phyloP scores from a whole-genome alignment of 2,113 vertebrate species.

The Pithys albifrons region DNA sequence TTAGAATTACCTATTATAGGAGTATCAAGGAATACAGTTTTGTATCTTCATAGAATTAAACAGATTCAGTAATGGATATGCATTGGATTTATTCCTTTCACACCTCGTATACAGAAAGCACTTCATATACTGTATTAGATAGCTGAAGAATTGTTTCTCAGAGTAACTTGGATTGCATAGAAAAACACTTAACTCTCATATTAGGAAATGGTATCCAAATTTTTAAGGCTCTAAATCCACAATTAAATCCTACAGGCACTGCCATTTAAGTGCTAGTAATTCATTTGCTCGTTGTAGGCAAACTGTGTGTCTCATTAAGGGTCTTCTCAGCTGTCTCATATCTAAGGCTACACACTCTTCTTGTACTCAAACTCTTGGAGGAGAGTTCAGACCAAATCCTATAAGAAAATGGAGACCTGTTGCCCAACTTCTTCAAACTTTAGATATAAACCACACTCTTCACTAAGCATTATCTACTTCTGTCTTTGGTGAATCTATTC shows the following conservation, averaged over 20 bases:
- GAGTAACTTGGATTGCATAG: neutral
- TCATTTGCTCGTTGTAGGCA: neutral
- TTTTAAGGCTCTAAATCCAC: neutral
- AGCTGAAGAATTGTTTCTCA: neutral
- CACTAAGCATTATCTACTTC: neutral
- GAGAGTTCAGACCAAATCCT: neutral
- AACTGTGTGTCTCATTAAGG: neutral
- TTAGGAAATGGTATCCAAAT: neutral
- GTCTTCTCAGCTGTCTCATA: neutral
- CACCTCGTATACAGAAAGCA: neutral
- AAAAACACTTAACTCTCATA: neutral
- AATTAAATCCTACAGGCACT: neutral
- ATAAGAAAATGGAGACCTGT: neutral
- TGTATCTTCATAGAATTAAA: neutral
- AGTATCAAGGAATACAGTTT: neutral
- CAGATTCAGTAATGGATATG: neutral
- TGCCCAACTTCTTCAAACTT: neutral
- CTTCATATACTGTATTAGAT: neutral
- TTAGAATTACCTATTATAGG: neutral
- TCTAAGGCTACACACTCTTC: neutral
- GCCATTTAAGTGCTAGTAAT: neutral
- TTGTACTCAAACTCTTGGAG: neutral
- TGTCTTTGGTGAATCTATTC: neutral
- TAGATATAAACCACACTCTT: neutral
- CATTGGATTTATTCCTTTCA: neutral